phyloP scores from a whole-genome alignment of 2,888 invertebrate genomes.

The Danaus chrysippus region DNA sequence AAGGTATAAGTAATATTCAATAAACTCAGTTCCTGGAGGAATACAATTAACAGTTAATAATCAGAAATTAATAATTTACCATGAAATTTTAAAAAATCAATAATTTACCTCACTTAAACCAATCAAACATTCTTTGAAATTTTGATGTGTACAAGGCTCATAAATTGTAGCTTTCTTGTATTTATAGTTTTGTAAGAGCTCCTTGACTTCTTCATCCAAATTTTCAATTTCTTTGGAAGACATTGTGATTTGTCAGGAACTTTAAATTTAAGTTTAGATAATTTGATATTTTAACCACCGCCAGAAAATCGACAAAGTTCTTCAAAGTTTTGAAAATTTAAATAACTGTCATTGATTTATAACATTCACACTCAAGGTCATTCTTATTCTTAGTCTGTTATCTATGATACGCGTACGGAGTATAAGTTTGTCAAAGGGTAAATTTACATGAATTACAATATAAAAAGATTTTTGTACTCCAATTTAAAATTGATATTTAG shows the following conservation, averaged over 20 bases:
- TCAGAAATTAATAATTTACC: neutral
- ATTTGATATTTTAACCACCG: no score
- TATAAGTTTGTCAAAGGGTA: no score
- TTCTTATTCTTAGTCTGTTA: no score
- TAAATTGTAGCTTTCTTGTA: slow-evolving; percentile 61
- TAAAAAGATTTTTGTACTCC: no score
- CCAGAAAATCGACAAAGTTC: no score
- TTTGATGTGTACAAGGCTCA: slow-evolving; percentile 63
- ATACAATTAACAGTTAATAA: slow-evolving; percentile 3
- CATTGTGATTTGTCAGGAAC: slow-evolving; percentile 9
- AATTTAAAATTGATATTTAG: no score
- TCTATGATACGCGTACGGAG: no score
- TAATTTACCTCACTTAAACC: slow-evolving; percentile 60
- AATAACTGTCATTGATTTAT: no score
- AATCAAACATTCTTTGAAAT: slow-evolving; percentile 65
- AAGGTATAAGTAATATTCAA: slow-evolving; percentile 61
- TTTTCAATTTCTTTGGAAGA: slow-evolving; percentile 42
- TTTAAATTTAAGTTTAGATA: no score
- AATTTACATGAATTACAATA: no score
- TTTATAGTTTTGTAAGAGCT: slow-evolving; percentile 65
- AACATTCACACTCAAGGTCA: no score
- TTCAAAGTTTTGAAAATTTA: no score
- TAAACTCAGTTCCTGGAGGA: slow-evolving; percentile 59
- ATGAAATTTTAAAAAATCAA: slow-evolving; percentile 1
- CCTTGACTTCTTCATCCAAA: slow-evolving; percentile 69